These are phyloP conservation scores for Notiomystis cincta DNA, from an alignment of 2,113 vertebrate species.

Conservation along the genomic window DNA sequence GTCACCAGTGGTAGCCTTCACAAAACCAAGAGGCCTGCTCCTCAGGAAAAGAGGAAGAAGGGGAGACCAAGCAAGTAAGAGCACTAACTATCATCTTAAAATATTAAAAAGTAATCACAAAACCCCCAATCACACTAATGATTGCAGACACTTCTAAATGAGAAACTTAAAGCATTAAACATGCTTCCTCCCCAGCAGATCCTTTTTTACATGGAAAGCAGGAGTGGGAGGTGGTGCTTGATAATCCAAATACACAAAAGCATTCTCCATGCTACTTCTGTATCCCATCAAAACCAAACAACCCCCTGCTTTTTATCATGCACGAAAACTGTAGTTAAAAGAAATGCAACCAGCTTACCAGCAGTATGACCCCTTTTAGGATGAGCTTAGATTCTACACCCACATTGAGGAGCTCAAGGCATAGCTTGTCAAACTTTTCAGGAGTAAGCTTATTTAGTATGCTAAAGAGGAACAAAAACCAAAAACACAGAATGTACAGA, in stretches of 20 bases:
- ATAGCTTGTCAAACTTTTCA: slow-evolving; percentile 99
- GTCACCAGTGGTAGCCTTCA: background rate
- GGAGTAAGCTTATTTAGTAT: slow-evolving; percentile 99
- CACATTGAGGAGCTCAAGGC: slow-evolving; percentile 99
- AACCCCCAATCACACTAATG: fast-evolving
- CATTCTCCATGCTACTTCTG: background rate
- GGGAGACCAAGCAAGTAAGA: fast-evolving
- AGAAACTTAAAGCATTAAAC: background rate
- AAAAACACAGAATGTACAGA: background rate
- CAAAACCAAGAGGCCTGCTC: background rate
- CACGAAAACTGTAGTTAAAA: background rate
- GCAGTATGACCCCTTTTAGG: slow-evolving; percentile 99
- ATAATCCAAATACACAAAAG: background rate
- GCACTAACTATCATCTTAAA: fast-evolving
- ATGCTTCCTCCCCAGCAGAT: background rate
- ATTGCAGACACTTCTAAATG: fast-evolving
- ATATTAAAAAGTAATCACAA: background rate
- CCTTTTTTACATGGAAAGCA: background rate
- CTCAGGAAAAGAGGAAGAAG: background rate
- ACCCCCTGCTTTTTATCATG: background rate
- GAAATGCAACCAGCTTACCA: slow-evolving; percentile 77
- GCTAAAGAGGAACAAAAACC: slow-evolving; percentile 63
- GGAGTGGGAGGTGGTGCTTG: fast-evolving
- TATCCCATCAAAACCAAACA: background rate
- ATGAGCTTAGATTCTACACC: slow-evolving; percentile 99